phyloP scores from a whole-genome alignment of 2,888 invertebrate species.

The Caenorhabditis doughertyi region DNA sequence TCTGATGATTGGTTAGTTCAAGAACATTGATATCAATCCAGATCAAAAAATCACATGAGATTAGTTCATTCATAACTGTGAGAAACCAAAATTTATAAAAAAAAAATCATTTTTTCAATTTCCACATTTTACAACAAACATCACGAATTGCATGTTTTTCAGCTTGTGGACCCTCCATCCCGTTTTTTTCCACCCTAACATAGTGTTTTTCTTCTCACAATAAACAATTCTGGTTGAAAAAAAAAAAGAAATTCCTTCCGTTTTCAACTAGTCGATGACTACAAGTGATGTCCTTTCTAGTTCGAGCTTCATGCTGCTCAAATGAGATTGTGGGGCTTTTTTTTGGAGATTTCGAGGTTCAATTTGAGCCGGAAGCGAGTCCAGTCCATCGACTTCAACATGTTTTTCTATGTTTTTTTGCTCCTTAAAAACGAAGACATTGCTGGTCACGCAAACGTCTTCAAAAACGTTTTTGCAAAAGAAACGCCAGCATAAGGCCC shows the following conservation, averaged over 20 bases:
- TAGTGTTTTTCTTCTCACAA: constrained; percentile 25
- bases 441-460: constrained; percentile 22
- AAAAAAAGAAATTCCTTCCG: constrained; percentile 1
- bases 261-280: background rate
- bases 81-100: background rate
- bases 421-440: background rate
- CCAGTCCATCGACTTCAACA: background rate
- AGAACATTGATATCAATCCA: no score
- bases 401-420: constrained; percentile 11
- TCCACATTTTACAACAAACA: constrained; percentile 10
- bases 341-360: constrained; percentile 17
- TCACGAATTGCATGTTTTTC: constrained; percentile 14
- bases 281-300: constrained; percentile 23
- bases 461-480: constrained; percentile 6
- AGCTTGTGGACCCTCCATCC: background rate
- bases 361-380: constrained; percentile 17
- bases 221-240: constrained; percentile 1
- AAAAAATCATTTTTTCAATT: background rate
- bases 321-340: constrained; percentile 21
- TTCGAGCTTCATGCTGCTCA: background rate
- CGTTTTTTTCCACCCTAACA: constrained; percentile 9
- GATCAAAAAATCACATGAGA: no score
- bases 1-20: no score
- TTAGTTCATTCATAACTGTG: background rate
- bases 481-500: background rate